Evolutionary conservation across 2,113 vertebrate species (phyloP), one percentile per base, ranked within the genome.

Genomic region (Pyrgilauda ruficollis): DNA sequence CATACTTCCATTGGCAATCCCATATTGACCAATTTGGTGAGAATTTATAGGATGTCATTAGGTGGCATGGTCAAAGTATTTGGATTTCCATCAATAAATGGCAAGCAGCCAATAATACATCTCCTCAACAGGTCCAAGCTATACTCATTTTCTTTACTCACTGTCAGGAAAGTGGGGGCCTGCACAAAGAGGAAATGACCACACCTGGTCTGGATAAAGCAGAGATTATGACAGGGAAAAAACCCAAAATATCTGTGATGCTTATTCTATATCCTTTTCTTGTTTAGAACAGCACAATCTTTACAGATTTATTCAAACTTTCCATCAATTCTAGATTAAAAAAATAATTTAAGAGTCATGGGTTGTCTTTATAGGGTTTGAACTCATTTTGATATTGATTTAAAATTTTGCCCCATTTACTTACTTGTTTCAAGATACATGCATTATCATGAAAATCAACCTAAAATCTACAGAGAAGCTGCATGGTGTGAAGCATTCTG

Each of bases 71-170:
- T 58, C 67, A 86, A 82, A 76, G 18, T 46, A 55, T 85, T 69
- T 66, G 46, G 52, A 93, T 91, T 92, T 83, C 70, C 43, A 90
- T 92, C 75, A 62, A 43, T 85, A 90, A 80, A 82, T 83, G 85
- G 75, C 41, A 21, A 70, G 69, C 15, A 76, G 75, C 62, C 75
- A 88, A 72, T 66, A 85, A 82, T 26, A 56, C 11, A 62, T 58
- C 28, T 84, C 35, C 35, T 87, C 53, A 80, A 73, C 28, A 69
- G 49, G 49, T 85, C 87, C 21, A 82, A 74, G 33, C 23, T 83
- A 39, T 58, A 55, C 14, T 9, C 7, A 46, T 77, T 85, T 69
- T 62, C 59, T 82, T 83, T 62, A 37, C 53, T 64, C 62, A 68
- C n/a, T 49, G 18, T 46, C 41, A 53, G 31, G 31, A 79, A 85